A percentile compares a stretch with the other conserved stretches of the same genome.
These are phyloP conservation scores for Leptoteleia sp. DNA, from an alignment of 1,140 invertebrate species.

Conservation along the genomic window DNA sequence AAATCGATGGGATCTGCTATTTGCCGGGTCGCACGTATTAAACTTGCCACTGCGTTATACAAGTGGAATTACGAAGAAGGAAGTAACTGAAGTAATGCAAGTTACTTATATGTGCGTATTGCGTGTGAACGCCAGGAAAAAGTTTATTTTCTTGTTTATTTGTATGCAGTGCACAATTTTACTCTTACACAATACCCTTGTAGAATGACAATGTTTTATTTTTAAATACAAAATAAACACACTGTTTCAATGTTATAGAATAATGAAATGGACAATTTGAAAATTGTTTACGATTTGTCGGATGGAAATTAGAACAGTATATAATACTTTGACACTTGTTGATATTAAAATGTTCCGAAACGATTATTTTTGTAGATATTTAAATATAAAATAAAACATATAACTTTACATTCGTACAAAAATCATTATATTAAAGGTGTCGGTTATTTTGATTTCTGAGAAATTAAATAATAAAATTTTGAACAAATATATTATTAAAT, in stretches of 20 bases:
- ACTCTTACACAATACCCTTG: neutral
- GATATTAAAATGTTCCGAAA: neutral
- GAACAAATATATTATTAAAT: too few species aligned
- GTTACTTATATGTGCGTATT: slow-evolving; percentile 1
- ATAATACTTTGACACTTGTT: too few species aligned
- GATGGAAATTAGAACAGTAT: too few species aligned
- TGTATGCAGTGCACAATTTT: neutral
- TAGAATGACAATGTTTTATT: too few species aligned
- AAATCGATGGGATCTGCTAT: neutral
- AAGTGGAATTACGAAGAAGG: slow-evolving; percentile 11
- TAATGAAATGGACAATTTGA: neutral
- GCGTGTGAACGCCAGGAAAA: neutral
- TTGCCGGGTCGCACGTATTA: slow-evolving; percentile 6
- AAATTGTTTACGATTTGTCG: neutral
- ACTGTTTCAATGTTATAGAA: too few species aligned
- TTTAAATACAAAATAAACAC: too few species aligned
- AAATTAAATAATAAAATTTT: too few species aligned
- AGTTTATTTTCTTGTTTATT: slow-evolving; percentile 1
- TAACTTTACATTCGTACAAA: too few species aligned
- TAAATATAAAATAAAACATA: too few species aligned
- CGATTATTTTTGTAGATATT: too few species aligned
- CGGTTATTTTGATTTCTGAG: too few species aligned
- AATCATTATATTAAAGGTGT: too few species aligned
- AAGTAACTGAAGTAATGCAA: slow-evolving; percentile 2
- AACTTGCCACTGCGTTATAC: slow-evolving; percentile 6